Percentiles rank a stretch among this genome's conserved stretches.
These are phyloP conservation scores for Henicopernis longicauda DNA, from an alignment of 2,113 vertebrate species.

Conservation along the genomic window DNA sequence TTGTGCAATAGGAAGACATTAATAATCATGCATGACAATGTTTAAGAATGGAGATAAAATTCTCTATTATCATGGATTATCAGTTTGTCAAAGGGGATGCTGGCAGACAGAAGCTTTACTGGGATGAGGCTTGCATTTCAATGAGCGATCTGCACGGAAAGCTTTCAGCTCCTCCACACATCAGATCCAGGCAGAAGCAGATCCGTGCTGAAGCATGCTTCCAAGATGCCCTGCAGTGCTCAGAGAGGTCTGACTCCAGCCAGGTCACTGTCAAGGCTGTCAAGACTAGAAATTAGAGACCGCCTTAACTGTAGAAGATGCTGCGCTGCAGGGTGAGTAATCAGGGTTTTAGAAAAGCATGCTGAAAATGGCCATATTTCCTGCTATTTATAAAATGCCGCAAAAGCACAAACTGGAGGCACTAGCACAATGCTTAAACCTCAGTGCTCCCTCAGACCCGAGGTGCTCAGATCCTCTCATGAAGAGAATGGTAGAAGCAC, in stretches of 20 bases:
- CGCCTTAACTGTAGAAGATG: neutral
- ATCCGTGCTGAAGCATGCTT: neutral
- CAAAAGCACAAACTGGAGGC: neutral
- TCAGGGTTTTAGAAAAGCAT: neutral
- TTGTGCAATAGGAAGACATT: conserved; percentile 15
- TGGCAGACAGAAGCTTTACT: conserved; percentile 41
- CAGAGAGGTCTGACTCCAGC: neutral
- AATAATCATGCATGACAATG: conserved; percentile 11
- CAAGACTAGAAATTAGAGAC: neutral
- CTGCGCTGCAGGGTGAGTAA: neutral
- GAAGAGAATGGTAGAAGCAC: neutral
- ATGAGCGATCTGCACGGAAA: conserved; percentile 10
- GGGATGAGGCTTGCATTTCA: conserved; percentile 57
- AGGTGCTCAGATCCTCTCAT: neutral
- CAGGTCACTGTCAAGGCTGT: neutral
- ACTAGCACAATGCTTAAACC: neutral
- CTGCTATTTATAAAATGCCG: neutral
- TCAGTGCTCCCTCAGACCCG: neutral
- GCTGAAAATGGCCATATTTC: neutral
- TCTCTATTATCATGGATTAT: conserved; percentile 45
- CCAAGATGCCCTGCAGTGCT: neutral
- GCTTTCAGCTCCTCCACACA: neutral
- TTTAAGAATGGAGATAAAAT: conserved; percentile 53
- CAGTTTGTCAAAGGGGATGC: conserved; percentile 37
- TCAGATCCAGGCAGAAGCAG: conserved; percentile 1